Evolutionary conservation across 2,888 invertebrate species (phyloP), one percentile per base, ranked within the genome.

Genomic region (Erebia epiphron): DNA sequence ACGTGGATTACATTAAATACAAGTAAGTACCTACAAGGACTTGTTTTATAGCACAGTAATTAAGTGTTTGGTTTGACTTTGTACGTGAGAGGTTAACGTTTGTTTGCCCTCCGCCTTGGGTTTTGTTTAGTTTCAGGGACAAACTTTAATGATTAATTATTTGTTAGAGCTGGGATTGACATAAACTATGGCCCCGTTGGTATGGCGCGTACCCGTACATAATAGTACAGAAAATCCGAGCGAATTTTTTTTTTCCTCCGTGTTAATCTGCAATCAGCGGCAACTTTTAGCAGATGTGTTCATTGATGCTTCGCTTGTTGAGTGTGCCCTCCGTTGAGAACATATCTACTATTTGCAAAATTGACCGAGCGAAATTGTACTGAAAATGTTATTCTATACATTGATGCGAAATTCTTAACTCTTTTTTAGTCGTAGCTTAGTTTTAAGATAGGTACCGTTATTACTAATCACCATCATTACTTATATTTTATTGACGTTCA

Each of bases 81-180:
- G 41, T 52, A 65, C 64, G 60, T 69, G 41, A 65, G 69, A 13
- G 65, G 67, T 67, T 67, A 65, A 60, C 58, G 52, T 65, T 60
- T 60, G 50, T 65, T 69, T 43, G 65, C 58, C 67, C 67, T 67
- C 14, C 13, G 16, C 58, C 21, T 56, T 66, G 14, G 65, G 14
- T 67, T 58, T 67, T 46, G 67, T 67, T 67, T 26, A 58, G 58
- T 58, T 67, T 67, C 67, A 67, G 10, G 67, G 67, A 18, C 49
- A n/a, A 65, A 35, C 49, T 58, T 67, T 58, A n/a, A 62, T 49
- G 18, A 46, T 61, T 62, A 61, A 18, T 50, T 50, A 13, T n/a
- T 60, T 8, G 9, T 60, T 60, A 43, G 0, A 3, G 46, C 18
- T 21, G 11, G 35, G 18, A 18, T 2, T 43, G n/a, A 61, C 61